Percentiles rank a stretch among this genome's conserved stretches.
Evolutionary conservation across 2,113 vertebrate genomes (phyloP).

Genomic region (Corydoras maculifer): DNA sequence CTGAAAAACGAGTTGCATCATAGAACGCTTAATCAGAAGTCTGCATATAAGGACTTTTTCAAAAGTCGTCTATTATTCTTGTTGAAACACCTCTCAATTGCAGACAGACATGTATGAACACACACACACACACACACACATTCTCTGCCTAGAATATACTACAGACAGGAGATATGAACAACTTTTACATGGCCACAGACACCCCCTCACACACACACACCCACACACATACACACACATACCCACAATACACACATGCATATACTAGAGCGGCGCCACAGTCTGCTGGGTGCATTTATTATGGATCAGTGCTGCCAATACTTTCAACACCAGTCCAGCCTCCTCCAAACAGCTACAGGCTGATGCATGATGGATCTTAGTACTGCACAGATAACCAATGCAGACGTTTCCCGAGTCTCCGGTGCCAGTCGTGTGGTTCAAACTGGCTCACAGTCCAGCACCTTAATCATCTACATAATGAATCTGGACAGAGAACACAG

Average conservation of each 20-base stretch:
- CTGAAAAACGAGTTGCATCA: constrained; percentile 25
- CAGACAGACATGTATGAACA: constrained; percentile 32
- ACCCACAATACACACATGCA: constrained; percentile 20
- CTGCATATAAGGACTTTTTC: constrained; percentile 36
- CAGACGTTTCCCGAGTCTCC: constrained; percentile 31
- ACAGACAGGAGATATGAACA: constrained; percentile 33
- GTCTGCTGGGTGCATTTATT: constrained; percentile 47
- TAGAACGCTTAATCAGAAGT: constrained; percentile 36
- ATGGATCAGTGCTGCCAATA: constrained; percentile 45
- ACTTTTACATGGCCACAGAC: too few species aligned
- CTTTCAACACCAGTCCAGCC: constrained; percentile 44
- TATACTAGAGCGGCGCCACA: constrained; percentile 37
- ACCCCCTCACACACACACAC: constrained; percentile 17
- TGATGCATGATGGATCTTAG: constrained; percentile 39
- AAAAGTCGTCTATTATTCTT: constrained; percentile 38
- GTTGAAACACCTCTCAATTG: constrained; percentile 32
- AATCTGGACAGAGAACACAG: constrained; percentile 23
- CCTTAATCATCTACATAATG: constrained; percentile 31
- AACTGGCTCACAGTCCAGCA: constrained; percentile 35
- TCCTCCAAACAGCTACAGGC: constrained; percentile 40
- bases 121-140: constrained; percentile 24
- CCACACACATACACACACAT: constrained; percentile 23
- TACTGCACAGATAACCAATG: constrained; percentile 27
- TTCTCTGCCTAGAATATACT: constrained; percentile 12
- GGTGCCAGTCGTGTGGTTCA: constrained; percentile 27